Base-by-base conservation (phyloP, 2,113 vertebrate species). In the Urocitellus parryii region DNA sequence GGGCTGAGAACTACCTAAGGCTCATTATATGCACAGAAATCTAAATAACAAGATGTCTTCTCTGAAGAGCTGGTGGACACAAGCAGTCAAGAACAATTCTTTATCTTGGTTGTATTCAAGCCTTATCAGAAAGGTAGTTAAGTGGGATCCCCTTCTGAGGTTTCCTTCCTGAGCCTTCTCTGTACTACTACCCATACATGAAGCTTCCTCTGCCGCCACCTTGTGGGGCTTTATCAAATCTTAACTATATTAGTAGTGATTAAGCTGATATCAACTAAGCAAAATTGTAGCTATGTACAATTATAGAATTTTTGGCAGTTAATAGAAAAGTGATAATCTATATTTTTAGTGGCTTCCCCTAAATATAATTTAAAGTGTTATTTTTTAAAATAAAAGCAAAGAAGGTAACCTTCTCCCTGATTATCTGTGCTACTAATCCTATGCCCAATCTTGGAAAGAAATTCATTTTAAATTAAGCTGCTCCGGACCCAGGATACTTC, bases 171-270 rank as follows among this genome's bases (percentile, higher is more conserved):
- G 56, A 79, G 48, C 20, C 12, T 29, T 20, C 5, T 48, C 20
- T 22, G 25, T 2, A 3, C 24, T 5, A 18, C 1, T 2, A 6
- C 78, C n/a, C 20, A 22, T 1, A 24, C 34, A 81, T 86, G 81
- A 56, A 32, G 81, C 73, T 94, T 95, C 45, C 97, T 97, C 91
- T 98, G 97, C 96, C 1, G 96, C 97, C 97, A 96, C 96, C 97
- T 97, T 91, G 96, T 97, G 97, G 97, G 3, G 4, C 2, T 78
- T 94, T 80, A 32, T 42, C 39, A 78, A 65, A 20, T 79, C 56
- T 70, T 77, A 72, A 88, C 56, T 63, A 5, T 0, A 1, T 45
- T 67, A 51, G n/a, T 83, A 68, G 32, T 18, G n/a, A 80, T 73
- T 73, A 8, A 22, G 24, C 67, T 73, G 45, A 10, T 88, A 34